Conservation (phyloP, 2,113 vertebrate genomes). For the Ailurus styani region DNA sequence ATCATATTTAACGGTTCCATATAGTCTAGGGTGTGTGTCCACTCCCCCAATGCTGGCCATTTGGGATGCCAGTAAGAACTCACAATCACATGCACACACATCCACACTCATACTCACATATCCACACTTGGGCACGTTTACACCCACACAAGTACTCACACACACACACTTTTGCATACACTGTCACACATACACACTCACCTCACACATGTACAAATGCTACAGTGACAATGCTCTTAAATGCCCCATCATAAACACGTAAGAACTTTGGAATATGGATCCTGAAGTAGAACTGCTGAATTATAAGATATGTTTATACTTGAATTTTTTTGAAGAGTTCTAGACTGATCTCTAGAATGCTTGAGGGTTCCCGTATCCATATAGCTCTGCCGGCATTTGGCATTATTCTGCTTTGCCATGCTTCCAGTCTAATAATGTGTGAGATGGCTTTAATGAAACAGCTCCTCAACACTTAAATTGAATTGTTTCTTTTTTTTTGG, state of each 20-base stretch:
- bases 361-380: rapidly evolving
- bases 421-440: neutral
- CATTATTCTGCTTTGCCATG: neutral
- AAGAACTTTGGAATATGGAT: neutral
- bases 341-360: neutral
- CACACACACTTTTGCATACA: neutral
- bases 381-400: neutral
- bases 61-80: neutral
- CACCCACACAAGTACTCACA: neutral
- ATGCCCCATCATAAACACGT: neutral
- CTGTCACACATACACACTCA: neutral
- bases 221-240: neutral
- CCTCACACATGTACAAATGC: neutral
- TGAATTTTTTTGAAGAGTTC: neutral
- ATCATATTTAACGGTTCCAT: neutral
- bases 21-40: neutral
- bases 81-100: neutral
- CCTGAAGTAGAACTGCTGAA: neutral
- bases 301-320: neutral
- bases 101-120: neutral
- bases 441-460: neutral
- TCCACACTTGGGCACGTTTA: no score
- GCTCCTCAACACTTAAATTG: neutral
- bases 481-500: neutral
- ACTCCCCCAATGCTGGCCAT: neutral